phyloP scores from a whole-genome alignment of 2,888 invertebrate species.

The Leucophenga maculata region DNA sequence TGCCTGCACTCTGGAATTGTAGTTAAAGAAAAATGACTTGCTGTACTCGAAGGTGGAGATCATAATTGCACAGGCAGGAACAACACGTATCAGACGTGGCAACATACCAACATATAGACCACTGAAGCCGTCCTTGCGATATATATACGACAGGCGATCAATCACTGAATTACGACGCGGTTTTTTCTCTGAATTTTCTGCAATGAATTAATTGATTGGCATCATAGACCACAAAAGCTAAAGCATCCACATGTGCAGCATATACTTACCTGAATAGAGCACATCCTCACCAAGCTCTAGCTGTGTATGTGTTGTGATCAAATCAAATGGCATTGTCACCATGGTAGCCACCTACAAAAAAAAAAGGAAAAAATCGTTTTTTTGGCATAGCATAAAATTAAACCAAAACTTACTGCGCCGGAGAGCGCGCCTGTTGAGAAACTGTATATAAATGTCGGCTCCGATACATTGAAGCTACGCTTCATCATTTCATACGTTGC shows the following conservation, averaged over 20 bases:
- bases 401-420: slow-evolving; percentile 47
- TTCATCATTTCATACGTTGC: slow-evolving; percentile 85
- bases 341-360: slow-evolving; percentile 48
- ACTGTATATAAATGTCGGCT: slow-evolving; percentile 51
- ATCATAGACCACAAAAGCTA: background rate
- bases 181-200: background rate
- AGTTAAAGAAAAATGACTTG: slow-evolving; percentile 52
- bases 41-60: slow-evolving; percentile 58
- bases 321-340: slow-evolving; percentile 57
- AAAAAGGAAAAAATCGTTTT: background rate
- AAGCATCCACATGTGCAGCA: background rate
- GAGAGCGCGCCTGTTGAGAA: slow-evolving; percentile 51
- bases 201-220: background rate
- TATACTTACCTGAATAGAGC: slow-evolving; percentile 35
- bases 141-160: slow-evolving; percentile 42
- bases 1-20: slow-evolving; percentile 47
- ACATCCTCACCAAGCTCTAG: slow-evolving; percentile 56
- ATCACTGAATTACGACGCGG: slow-evolving; percentile 34
- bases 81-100: slow-evolving; percentile 55
- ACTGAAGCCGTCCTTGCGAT: slow-evolving; percentile 45
- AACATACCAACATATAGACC: slow-evolving; percentile 50
- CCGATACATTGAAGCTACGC: slow-evolving; percentile 72
- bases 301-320: slow-evolving; percentile 55
- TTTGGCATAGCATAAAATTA: background rate
- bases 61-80: slow-evolving; percentile 60